phyloP scores from a whole-genome alignment of 2,113 vertebrate genomes.

The Psittacula cyanocephala region DNA sequence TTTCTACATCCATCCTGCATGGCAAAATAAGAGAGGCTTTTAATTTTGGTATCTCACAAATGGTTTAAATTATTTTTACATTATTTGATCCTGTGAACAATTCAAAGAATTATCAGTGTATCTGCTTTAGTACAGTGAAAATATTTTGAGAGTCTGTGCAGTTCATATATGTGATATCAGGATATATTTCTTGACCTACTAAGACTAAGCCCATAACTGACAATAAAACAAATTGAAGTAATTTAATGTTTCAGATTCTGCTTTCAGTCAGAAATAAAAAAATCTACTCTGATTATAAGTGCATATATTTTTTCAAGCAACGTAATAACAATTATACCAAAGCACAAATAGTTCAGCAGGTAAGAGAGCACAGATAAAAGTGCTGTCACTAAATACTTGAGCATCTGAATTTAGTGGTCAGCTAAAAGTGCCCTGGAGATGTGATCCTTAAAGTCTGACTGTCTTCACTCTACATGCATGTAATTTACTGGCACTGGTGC shows the following conservation, averaged over 20 bases:
- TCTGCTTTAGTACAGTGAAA: background rate
- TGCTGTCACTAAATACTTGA: background rate
- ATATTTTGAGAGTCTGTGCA: background rate
- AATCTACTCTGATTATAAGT: background rate
- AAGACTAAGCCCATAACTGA: background rate
- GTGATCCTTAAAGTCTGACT: background rate
- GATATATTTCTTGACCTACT: background rate
- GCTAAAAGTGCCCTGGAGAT: background rate
- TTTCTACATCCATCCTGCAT: background rate
- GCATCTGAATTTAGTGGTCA: background rate
- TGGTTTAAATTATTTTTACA: background rate
- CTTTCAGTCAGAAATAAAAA: background rate
- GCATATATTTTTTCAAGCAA: background rate
- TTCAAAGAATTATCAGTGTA: background rate
- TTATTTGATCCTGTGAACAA: background rate
- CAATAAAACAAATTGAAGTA: background rate
- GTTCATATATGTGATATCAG: background rate
- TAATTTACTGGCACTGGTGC: background rate
- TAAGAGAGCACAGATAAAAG: background rate
- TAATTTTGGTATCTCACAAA: background rate
- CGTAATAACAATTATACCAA: background rate
- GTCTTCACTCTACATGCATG: background rate
- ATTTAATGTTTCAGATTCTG: background rate
- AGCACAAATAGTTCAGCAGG: background rate
- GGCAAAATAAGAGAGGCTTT: background rate